Evolutionary conservation across 1,140 invertebrate genomes (phyloP), one percentile per base, ranked within the genome.

Genomic region (Euura saliciscinereae): DNA sequence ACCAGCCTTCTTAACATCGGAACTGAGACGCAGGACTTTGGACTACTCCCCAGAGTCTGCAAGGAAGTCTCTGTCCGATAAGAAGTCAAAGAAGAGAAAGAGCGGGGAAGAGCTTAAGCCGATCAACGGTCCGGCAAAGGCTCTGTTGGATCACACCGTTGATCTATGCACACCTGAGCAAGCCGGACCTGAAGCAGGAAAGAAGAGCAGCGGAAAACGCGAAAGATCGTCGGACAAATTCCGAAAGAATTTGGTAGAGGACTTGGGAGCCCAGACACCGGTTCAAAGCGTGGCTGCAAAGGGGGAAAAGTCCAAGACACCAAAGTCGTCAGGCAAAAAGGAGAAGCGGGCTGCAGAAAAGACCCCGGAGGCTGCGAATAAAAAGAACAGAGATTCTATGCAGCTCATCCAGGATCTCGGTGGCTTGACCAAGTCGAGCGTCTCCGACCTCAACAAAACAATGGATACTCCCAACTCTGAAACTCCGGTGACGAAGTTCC

Each of bases 401-500:
- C 51, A 59, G 51, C 10, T 59, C 13, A 59, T 59, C 10, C 10
- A n/a, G 13, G 51, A 59, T 11, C 13, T n/a, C 13, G 51, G 13
- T 11, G 51, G 10, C 51, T n/a, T 59, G 8, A 28, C 28, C 28
- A 59, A 59, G 51, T 2, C 68, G 65, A 77, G 73, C 59, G n/a
- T 74, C 7, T 71, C 73, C 44, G 66, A 68, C 10, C 43, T 81
- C 0, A 79, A 79, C 67, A 72, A 80, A 71, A 79, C 78, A 0
- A 45, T 81, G 13, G 44, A 73, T 1, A 6, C 68, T 6, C 44
- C 45, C 5, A 28, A 46, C 8, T 51, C 2, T 4, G 80, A 81
- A 7, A 77, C 77, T 0, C 78, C 83, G 10, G 72, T 69, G 28
- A 81, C 79, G 2, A 82, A 80, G 43, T 73, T 73, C n/a, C 68